Percentiles rank a stretch among this genome's conserved stretches.
Conservation (phyloP, 2,113 vertebrate species). For the Caracal caracal region DNA sequence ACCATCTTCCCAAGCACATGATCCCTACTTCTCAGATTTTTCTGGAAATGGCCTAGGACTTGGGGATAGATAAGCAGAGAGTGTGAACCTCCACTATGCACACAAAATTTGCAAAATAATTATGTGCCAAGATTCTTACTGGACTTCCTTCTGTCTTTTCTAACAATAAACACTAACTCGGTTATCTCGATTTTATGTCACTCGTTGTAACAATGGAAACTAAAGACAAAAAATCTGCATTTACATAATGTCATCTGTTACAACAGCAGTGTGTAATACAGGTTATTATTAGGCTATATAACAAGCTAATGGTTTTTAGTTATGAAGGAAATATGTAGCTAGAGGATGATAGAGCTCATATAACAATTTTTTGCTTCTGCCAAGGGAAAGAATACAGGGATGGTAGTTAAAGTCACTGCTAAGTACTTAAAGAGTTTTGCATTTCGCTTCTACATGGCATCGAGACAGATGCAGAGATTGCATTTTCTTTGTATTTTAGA, state of each 20-base stretch:
- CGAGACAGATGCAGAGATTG: background rate
- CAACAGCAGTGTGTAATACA: slow-evolving; percentile 34
- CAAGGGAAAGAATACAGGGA: slow-evolving; percentile 14
- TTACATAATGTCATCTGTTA: slow-evolving; percentile 14
- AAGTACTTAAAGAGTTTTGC: slow-evolving; percentile 59
- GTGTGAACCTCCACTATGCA: background rate
- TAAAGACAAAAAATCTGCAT: slow-evolving; percentile 40
- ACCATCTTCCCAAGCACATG: background rate
- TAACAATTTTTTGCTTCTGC: background rate
- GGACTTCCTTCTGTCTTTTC: slow-evolving; percentile 36
- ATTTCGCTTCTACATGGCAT: slow-evolving; percentile 32
- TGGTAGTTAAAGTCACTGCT: slow-evolving; percentile 43
- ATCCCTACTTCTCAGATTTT: slow-evolving; percentile 32
- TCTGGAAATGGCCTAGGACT: slow-evolving; percentile 20
- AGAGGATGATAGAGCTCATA: background rate
- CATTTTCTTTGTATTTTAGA: slow-evolving; percentile 43
- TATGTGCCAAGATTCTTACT: background rate
- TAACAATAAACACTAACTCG: background rate
- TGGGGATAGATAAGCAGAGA: background rate
- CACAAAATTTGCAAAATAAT: slow-evolving; percentile 11
- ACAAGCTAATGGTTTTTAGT: slow-evolving; percentile 51
- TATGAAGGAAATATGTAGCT: slow-evolving; percentile 38
- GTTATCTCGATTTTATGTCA: slow-evolving; percentile 52
- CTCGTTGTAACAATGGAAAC: background rate
- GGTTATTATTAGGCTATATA: background rate